phyloP scores from a whole-genome alignment of 2,888 invertebrate genomes.

The Tribolium freemani region DNA sequence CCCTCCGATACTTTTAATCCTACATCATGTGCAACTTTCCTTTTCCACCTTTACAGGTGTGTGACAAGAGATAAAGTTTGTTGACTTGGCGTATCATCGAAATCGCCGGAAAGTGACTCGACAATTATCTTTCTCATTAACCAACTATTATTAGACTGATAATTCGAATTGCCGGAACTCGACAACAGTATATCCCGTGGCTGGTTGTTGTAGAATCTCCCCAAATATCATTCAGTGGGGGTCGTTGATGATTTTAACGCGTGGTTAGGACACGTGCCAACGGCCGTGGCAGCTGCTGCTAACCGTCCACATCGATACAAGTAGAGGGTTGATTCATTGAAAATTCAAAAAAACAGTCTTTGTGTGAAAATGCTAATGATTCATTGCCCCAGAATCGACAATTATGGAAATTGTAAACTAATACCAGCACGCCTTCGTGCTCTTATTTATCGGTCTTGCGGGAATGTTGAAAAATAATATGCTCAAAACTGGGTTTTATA shows the following conservation, averaged over 20 bases:
- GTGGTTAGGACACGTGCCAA: slow-evolving; percentile 32
- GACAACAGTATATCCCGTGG: background rate
- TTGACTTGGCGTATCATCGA: background rate
- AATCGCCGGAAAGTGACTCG: background rate
- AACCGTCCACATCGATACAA: background rate
- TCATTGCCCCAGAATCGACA: background rate
- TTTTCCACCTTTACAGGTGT: background rate
- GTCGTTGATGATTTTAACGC: slow-evolving; percentile 30
- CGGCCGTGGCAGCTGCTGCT: slow-evolving; percentile 34
- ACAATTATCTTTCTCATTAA: background rate
- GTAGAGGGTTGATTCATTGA: slow-evolving; percentile 12
- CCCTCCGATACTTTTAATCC: background rate
- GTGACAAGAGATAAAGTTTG: background rate
- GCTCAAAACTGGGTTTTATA: slow-evolving; percentile 33
- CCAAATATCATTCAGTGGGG: background rate
- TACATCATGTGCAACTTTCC: background rate
- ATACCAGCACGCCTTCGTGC: slow-evolving; percentile 23
- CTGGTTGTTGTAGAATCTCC: background rate
- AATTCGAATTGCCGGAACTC: background rate
- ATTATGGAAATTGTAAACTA: slow-evolving; percentile 4
- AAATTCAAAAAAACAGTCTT: background rate
- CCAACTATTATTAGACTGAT: background rate
- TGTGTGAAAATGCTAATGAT: background rate
- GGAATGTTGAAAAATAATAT: slow-evolving; percentile 38
- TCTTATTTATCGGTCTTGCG: slow-evolving; percentile 15